Conservation (phyloP, 2,888 invertebrate species). For the Prosopocoilus inquinatus region DNA sequence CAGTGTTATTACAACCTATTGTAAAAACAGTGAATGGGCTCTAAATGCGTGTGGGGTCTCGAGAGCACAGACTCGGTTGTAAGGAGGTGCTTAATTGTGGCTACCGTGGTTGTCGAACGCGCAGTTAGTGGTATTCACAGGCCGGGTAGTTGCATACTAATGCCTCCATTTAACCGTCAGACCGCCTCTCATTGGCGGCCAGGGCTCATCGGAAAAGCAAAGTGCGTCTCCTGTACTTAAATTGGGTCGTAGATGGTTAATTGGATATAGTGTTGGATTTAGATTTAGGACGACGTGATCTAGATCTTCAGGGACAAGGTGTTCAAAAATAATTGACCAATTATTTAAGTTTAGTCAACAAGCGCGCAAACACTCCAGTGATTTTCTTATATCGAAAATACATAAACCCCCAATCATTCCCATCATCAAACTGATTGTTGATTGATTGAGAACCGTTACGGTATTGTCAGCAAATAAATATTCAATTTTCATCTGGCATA, state of each 20-base stretch:
- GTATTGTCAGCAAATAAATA: too few species aligned
- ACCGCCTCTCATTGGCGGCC: conserved; percentile 21
- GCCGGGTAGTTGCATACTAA: conserved; percentile 28
- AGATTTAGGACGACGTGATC: conserved; percentile 20
- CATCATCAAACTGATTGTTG: too few species aligned
- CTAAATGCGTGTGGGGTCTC: conserved; percentile 7
- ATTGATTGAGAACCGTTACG: too few species aligned
- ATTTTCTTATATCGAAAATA: too few species aligned
- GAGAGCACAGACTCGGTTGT: conserved; percentile 14
- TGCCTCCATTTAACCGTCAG: conserved; percentile 17
- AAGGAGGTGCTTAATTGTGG: conserved; percentile 30
- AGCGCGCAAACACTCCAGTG: too few species aligned
- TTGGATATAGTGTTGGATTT: conserved; percentile 18
- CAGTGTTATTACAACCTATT: not conserved
- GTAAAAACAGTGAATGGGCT: not conserved
- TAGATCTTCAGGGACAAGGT: conserved; percentile 8
- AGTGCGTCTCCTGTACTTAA: conserved; percentile 10
- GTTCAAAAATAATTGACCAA: conserved; percentile 11
- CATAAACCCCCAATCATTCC: too few species aligned
- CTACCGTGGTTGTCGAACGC: conserved; percentile 29
- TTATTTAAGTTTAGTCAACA: conserved; percentile 4
- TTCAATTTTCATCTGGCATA: not conserved
- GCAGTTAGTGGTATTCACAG: conserved; percentile 26
- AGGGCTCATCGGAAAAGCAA: conserved; percentile 7
- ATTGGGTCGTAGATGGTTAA: conserved; percentile 20